A percentile compares a stretch with the other conserved stretches of the same genome.
phyloP scores from a whole-genome alignment of 2,888 invertebrate genomes.

The Xanthorhoe designata region DNA sequence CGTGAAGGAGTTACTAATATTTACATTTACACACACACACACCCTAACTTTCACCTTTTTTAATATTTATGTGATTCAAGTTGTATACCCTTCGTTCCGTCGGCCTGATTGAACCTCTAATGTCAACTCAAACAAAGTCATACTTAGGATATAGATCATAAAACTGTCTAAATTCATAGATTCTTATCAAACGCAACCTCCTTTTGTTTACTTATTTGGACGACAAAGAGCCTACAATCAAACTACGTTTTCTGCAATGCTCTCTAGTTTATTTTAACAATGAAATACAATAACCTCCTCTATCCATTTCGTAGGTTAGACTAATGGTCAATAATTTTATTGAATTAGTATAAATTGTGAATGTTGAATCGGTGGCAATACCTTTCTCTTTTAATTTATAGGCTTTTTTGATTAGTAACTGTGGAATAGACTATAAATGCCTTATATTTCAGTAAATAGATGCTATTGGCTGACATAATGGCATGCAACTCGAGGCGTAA shows the following conservation, averaged over 20 bases:
- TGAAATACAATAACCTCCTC: not conserved
- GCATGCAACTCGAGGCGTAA: not conserved
- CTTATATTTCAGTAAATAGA: not conserved
- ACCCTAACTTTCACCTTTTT: too few relatives aligned
- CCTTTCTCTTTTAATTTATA: not conserved
- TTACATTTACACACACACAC: too few relatives aligned
- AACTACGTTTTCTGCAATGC: too few relatives aligned
- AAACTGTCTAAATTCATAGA: too few relatives aligned
- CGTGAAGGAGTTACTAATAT: too few relatives aligned
- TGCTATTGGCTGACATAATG: conserved; percentile 5
- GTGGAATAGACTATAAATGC: not conserved
- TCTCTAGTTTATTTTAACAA: not conserved
- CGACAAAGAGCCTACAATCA: too few relatives aligned
- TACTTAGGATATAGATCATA: too few relatives aligned
- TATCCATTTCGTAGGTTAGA: not conserved
- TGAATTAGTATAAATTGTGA: not conserved
- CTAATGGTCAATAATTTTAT: not conserved
- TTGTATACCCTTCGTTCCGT: not conserved
- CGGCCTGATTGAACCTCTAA: not conserved
- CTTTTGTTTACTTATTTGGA: too few relatives aligned
- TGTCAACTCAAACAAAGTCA: too few relatives aligned
- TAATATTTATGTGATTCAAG: too few relatives aligned
- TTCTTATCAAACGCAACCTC: too few relatives aligned
- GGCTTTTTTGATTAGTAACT: conserved; percentile 4
- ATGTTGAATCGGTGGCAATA: not conserved